phyloP scores from a whole-genome alignment of 2,888 invertebrate genomes.

The Tinea trinotella region DNA sequence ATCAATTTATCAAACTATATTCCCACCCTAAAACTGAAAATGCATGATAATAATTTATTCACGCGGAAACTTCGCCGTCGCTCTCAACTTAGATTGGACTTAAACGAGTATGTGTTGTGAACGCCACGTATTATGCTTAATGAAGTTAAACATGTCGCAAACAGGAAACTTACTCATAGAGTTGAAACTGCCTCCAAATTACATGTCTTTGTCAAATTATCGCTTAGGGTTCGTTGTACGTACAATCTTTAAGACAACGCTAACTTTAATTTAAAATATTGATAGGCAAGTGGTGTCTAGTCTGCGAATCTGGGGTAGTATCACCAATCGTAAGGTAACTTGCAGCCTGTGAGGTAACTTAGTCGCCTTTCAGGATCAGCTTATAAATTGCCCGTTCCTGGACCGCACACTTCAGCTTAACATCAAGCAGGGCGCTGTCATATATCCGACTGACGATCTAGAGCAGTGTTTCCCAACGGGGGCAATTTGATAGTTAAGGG shows the following conservation, averaged over 20 bases:
- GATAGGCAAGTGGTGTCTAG: too few relatives aligned
- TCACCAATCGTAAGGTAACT: too few relatives aligned
- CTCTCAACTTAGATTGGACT: slow-evolving; percentile 69
- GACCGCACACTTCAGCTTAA: too few relatives aligned
- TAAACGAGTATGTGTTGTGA: slow-evolving; percentile 65
- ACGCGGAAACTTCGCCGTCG: slow-evolving; percentile 59
- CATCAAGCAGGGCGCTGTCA: too few relatives aligned
- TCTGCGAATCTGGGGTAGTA: too few relatives aligned
- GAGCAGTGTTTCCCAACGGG: too few relatives aligned
- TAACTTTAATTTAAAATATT: neutral
- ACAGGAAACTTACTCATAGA: slow-evolving; percentile 29
- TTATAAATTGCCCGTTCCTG: too few relatives aligned
- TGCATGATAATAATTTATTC: slow-evolving; percentile 68
- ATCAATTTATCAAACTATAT: neutral
- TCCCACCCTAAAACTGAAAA: slow-evolving; percentile 31
- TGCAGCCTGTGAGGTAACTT: too few relatives aligned
- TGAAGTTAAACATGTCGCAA: slow-evolving; percentile 67
- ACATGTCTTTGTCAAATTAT: slow-evolving; percentile 2
- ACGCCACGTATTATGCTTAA: slow-evolving; percentile 61
- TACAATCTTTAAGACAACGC: neutral
- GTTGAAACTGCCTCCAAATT: neutral
- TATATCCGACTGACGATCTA: too few relatives aligned
- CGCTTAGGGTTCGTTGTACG: neutral
- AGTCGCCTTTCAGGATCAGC: too few relatives aligned
- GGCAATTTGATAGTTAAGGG: too few relatives aligned